A percentile compares a stretch with the other conserved stretches of the same genome.
These are phyloP conservation scores for Balaenoptera acutorostrata DNA, from an alignment of 2,113 vertebrate species.

Conservation along the genomic window DNA sequence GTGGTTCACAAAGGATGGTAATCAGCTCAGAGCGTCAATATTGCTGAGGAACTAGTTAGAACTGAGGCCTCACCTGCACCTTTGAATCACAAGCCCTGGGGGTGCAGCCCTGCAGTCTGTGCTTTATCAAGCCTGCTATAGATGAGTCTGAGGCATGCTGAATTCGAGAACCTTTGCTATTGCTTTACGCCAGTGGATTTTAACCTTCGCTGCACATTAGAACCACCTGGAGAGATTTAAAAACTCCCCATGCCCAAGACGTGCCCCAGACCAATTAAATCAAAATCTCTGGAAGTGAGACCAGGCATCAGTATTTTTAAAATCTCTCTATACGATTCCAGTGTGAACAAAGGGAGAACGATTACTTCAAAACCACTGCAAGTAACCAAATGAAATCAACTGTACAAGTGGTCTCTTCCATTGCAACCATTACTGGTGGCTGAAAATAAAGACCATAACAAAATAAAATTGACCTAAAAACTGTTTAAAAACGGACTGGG, in stretches of 20 bases:
- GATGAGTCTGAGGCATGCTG: not conserved
- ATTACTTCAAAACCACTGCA: not conserved
- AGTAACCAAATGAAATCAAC: constrained; percentile 5
- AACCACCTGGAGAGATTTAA: constrained; percentile 24
- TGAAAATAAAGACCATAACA: not conserved
- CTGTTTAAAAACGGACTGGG: not conserved
- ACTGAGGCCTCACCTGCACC: not conserved
- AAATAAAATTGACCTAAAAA: constrained; percentile 3
- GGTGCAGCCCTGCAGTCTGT: not conserved
- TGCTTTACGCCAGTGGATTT: not conserved
- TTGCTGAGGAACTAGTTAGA: not conserved
- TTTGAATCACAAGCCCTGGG: not conserved
- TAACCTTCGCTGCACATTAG: constrained; percentile 21
- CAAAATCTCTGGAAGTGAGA: not conserved
- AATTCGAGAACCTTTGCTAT: constrained; percentile 5
- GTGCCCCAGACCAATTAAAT: constrained; percentile 10
- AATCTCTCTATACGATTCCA: not conserved
- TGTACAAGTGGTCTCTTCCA: not conserved
- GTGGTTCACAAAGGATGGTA: not conserved
- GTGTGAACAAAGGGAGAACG: not conserved
- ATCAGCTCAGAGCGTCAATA: not conserved
- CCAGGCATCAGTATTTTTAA: not conserved
- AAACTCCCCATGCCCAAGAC: not conserved
- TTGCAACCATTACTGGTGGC: not conserved
- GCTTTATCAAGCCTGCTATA: not conserved